Evolutionary conservation across 2,888 invertebrate species (phyloP), one percentile per base, ranked within the genome.

Genomic region (Drosophila trichaetosa): DNA sequence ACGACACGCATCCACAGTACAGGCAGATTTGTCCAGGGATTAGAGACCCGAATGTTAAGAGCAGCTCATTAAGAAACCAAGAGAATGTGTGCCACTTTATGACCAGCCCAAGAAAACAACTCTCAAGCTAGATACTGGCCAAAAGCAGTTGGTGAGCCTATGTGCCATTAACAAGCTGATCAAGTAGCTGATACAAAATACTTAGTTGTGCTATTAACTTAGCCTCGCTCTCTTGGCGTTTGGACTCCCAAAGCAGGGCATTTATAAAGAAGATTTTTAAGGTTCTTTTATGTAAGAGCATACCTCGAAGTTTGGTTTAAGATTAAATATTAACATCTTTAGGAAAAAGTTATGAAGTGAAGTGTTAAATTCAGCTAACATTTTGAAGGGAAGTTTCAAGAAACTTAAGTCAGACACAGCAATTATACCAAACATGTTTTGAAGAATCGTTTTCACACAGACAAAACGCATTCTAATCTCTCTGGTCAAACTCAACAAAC

Each of bases 1-100:
- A 84, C 72, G 87, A 89, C 89, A 76, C 82, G 60, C 69, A 82
- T 76, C 71, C 89, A 66, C 58, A 69, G 73, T 60, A 82, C 49
- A 53, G 51, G 73, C 67, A 86, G 87, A 90, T 85, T 90, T 90
- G 90, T 88, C 69, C 62, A 59, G 85, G 85, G 90, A 85, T 90
- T 85, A 89, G 73, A 68, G 75, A 68, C 60, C 69, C 69, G 56
- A 83, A 81, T 60, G 85, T 87, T 87, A 74, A 89, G 81, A 75
- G 89, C 72, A 46, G 70, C 76, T 86, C 86, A 85, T 85, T 85
- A 85, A 88, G 86, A 72, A 53, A 67, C 71, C 58, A 68, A 87
- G 64, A 57, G 71, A 69, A 74, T 76, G 52, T 62, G 34, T 69
- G 54, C 16, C 56, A 52, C 38, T 78, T 78, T 78, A 78, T 73